phyloP scores from a whole-genome alignment of 2,113 vertebrate genomes.

The Myotis brandtii region DNA sequence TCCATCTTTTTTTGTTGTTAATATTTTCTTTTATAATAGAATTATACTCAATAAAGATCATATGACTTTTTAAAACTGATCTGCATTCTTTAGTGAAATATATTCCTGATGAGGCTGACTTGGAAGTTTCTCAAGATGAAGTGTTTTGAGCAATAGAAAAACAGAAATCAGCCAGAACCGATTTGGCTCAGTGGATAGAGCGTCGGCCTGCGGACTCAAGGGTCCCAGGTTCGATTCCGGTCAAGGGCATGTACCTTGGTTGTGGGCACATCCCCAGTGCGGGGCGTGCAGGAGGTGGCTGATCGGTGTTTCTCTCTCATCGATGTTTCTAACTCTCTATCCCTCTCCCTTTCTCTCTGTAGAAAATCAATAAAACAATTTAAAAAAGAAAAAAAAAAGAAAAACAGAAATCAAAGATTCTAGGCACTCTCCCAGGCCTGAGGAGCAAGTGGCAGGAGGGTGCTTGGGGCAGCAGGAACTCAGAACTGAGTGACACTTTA shows the following conservation, averaged over 20 bases:
- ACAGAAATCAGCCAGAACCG: background rate
- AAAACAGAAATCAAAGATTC: background rate
- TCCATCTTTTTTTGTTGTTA: background rate
- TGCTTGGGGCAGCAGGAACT: background rate
- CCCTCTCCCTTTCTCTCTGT: too few relatives aligned
- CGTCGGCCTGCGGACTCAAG: too few relatives aligned
- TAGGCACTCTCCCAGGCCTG: background rate
- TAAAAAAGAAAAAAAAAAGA: too few relatives aligned
- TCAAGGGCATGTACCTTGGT: too few relatives aligned
- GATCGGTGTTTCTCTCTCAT: too few relatives aligned
- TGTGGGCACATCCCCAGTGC: too few relatives aligned
- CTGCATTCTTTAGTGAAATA: background rate
- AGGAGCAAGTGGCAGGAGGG: too few relatives aligned
- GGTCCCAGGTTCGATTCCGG: too few relatives aligned
- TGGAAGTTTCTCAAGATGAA: background rate
- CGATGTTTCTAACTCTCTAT: too few relatives aligned
- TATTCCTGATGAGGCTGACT: background rate
- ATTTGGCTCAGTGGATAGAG: too few relatives aligned
- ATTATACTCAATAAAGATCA: background rate
- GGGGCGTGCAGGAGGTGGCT: too few relatives aligned
- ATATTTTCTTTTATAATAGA: background rate
- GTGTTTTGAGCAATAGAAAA: background rate
- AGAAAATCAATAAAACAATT: too few relatives aligned
- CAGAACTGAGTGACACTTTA: background rate
- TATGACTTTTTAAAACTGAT: background rate